phyloP scores from a whole-genome alignment of 2,113 vertebrate species.

The Ceratotherium simum region DNA sequence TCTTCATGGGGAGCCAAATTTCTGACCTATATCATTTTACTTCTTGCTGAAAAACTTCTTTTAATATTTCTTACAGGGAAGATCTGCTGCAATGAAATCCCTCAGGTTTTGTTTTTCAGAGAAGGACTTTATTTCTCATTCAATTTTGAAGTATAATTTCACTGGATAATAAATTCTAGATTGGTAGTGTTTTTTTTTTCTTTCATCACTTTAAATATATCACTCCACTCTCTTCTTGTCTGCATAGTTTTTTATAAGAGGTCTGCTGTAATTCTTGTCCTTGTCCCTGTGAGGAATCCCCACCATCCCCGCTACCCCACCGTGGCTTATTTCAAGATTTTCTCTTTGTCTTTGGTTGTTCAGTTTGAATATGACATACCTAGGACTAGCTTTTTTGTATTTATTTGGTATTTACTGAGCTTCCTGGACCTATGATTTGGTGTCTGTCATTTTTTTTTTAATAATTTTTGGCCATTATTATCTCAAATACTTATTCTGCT shows the following conservation, averaged over 20 bases:
- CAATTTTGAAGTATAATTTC: constrained; percentile 1
- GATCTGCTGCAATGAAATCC: background rate
- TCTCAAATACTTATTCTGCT: background rate
- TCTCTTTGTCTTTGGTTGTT: background rate
- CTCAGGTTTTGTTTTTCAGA: background rate
- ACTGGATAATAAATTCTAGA: background rate
- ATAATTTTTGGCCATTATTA: background rate
- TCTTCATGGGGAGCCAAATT: background rate
- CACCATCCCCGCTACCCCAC: background rate
- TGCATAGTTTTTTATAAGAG: background rate
- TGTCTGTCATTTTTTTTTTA: background rate
- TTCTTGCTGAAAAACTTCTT: background rate
- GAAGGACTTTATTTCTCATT: background rate
- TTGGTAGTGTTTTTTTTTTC: background rate
- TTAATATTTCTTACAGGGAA: background rate
- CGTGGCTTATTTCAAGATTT: background rate
- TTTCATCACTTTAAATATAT: background rate
- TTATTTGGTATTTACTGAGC: background rate
- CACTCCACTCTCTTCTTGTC: background rate
- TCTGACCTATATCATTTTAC: background rate
- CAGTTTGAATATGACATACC: background rate
- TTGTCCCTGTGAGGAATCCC: background rate
- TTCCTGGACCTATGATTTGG: background rate
- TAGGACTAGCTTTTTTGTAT: background rate
- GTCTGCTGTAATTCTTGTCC: background rate